Evolutionary conservation across 2,113 vertebrate genomes (phyloP), one percentile per base, ranked within the genome.

Genomic region (Eira barbara): DNA sequence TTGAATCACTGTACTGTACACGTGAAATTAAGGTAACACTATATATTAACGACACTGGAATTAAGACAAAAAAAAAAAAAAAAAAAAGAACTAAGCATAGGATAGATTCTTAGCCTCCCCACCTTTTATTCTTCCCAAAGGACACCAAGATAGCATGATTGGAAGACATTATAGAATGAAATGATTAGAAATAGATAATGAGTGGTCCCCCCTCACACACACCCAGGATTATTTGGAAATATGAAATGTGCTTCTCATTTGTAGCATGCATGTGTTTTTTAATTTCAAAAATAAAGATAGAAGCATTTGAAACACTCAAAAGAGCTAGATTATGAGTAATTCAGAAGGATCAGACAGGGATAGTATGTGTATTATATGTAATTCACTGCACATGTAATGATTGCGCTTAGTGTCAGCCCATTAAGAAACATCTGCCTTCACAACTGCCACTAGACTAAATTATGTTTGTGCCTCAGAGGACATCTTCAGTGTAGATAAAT

Each of bases 341-440:
- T 78, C 23, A 67, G 29, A 76, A 52, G n/a, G 18, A 14, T 80
- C 63, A 73, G 27, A 63, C 6, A 21, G 55, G 49, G 23, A 0
- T 39, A 42, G 59, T 39, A 29, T 79, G 21, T 45, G 14, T 85
- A 52, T 59, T 81, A 6, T 21, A 7, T 3, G 20, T 20, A 23
- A 49, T 76, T 89, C 29, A 34, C 61, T n/a, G 73, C n/a, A 57
- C 34, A 45, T 14, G 13, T 87, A 49, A 67, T 31, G 27, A 82
- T 78, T 31, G 29, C 1, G 31, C 3, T 61, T 52, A 10, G 25
- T 83, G 74, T 36, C 71, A 92, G 73, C 23, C 42, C 78, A 57
- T 89, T 84, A 91, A 61, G 80, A 82, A 97, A 61, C 81, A 95
- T 80, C 71, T 97, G 88, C 85, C 78, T 55, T 52, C 9, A 18